phyloP scores from a whole-genome alignment of 2,888 invertebrate genomes.

The Rhorus exstirpatorius region DNA sequence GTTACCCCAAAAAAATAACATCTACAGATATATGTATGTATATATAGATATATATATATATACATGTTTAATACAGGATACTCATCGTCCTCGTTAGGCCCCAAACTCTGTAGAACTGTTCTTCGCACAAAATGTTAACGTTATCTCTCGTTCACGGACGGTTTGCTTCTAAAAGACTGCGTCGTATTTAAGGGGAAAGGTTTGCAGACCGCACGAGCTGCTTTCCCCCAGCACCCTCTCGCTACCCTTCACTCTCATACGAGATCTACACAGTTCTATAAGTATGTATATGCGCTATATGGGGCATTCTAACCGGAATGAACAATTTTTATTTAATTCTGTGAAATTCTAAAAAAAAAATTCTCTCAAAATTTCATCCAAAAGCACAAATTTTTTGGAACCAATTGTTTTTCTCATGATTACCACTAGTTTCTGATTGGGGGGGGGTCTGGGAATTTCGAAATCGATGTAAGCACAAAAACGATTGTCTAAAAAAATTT shows the following conservation, averaged over 20 bases:
- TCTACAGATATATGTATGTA: background rate
- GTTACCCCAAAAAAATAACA: too few species aligned
- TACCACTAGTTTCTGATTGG: too few species aligned
- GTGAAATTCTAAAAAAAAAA: too few species aligned
- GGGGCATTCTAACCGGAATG: background rate
- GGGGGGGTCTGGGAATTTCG: too few species aligned
- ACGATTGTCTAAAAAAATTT: background rate
- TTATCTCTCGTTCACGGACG: constrained; percentile 83
- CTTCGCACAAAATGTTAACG: constrained; percentile 73
- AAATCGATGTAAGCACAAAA: too few species aligned
- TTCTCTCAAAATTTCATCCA: too few species aligned
- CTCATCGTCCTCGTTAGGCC: constrained; percentile 47
- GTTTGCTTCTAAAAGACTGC: constrained; percentile 82
- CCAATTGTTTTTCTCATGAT: too few species aligned
- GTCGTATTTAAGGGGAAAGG: constrained; percentile 53
- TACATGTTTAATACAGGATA: too few species aligned
- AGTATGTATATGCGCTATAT: constrained; percentile 10
- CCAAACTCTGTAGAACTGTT: constrained; percentile 41
- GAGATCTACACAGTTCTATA: constrained; percentile 14
- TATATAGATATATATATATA: background rate
- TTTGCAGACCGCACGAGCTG: constrained; percentile 1
- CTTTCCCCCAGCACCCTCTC: constrained; percentile 41
- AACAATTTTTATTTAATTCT: too few species aligned
- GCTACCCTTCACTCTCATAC: constrained; percentile 59
- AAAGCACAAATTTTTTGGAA: too few species aligned